Percentiles rank a stretch among this genome's conserved stretches.
Evolutionary conservation across 2,113 vertebrate species (phyloP).

Genomic region (Grus americana): DNA sequence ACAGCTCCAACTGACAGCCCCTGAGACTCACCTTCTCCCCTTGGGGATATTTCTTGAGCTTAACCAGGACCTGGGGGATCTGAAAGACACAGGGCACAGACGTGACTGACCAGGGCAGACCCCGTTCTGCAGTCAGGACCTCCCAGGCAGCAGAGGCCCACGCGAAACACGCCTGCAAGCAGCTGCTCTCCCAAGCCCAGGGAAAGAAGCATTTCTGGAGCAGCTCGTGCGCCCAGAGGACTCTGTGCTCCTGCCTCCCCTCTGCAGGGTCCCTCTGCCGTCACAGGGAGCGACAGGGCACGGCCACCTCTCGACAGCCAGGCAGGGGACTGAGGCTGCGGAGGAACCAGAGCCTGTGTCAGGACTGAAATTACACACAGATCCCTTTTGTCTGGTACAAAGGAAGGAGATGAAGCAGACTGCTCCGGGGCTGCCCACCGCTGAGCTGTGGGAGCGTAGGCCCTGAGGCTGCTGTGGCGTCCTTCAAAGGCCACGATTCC

Average conservation of each 20-base stretch:
- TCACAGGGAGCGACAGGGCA: neutral
- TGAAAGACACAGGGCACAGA: slow-evolving; percentile 21
- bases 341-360: neutral
- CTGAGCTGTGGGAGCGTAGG: neutral
- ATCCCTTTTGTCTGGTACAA: neutral
- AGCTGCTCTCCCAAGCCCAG: neutral
- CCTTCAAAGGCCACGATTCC: neutral
- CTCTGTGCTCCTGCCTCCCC: neutral
- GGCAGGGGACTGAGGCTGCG: neutral
- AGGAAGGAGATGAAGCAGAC: neutral
- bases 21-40: slow-evolving; percentile 83
- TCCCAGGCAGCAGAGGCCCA: neutral
- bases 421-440: neutral
- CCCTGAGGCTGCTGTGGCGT: neutral
- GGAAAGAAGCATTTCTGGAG: neutral
- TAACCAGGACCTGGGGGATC: slow-evolving; percentile 95
- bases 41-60: slow-evolving; percentile 93
- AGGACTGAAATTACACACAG: neutral
- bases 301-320: neutral
- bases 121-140: neutral
- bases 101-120: neutral
- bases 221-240: neutral
- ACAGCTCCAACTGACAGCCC: accelerated
- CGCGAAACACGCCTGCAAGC: neutral
- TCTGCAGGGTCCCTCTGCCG: neutral